Percentiles rank a stretch among this genome's conserved stretches.
phyloP scores from a whole-genome alignment of 2,797 vertebrate genomes.

The Capromys pilorides region DNA sequence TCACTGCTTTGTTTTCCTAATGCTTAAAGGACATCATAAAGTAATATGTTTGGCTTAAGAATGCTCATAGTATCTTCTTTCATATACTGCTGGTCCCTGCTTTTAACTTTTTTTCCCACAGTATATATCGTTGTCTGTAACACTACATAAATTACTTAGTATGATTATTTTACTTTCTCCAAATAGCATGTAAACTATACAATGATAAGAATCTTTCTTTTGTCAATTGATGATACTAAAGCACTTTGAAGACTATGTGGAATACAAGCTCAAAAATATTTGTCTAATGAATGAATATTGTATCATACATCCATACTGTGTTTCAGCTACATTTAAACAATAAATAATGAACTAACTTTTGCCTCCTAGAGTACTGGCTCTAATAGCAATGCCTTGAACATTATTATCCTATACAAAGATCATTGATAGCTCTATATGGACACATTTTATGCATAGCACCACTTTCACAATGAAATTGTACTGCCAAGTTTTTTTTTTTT shows the following conservation, averaged over 20 bases:
- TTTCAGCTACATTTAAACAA: conserved; percentile 49
- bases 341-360: conserved; percentile 38
- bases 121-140: not conserved
- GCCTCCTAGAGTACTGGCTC: not conserved
- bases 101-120: conserved; percentile 42
- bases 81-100: not conserved
- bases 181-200: conserved; percentile 12
- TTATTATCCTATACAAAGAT: not conserved
- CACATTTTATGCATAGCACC: not conserved
- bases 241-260: not conserved
- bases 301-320: not conserved
- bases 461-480: conserved; percentile 16
- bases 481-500: not conserved
- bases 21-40: not conserved
- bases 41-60: not conserved
- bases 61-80: not conserved
- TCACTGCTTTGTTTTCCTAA: conserved; percentile 30
- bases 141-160: conserved; percentile 30
- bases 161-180: conserved; percentile 47
- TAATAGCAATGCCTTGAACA: not conserved
- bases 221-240: conserved; percentile 30
- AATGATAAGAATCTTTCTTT: conserved; percentile 8
- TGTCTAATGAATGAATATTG: not conserved
- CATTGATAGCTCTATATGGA: not conserved
- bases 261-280: conserved; percentile 14